Base-by-base conservation (phyloP, 1,140 invertebrate genomes). In the Elysia chlorotica region DNA sequence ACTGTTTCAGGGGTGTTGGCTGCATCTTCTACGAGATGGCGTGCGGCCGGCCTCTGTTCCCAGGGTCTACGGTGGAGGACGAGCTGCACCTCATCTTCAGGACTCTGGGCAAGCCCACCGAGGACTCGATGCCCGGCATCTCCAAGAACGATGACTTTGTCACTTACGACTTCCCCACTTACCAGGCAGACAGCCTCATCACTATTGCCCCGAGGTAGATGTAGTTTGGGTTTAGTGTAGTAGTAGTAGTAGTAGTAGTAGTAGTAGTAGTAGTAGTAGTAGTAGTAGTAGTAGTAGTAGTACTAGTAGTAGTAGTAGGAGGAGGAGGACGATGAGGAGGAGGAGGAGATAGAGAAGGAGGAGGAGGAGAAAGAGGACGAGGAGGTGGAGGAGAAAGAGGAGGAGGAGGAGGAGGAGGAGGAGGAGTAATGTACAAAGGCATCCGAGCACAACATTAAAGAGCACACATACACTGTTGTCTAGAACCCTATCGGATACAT, bases 21-120 rank as follows among this genome's bases (percentile, higher is more conserved):
- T 93, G 92, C 84, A 93, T 93, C 77, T 91, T 93, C 80, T 93
- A 89, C 82, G 92, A 93, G 83, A 93, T 93, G 92, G 89, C 90
- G 4, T 89, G 88, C 79, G 92, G 92, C 30, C 85, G 90, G 63
- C 91, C 92, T 33, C 82, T 93, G 66, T 93, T 93, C 81, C 92
- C 92, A 28, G 92, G 91, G 56, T 89, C 90, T 36, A 91, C 90
- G 2, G 90, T 91, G 2, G 90, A 92, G 70, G 91, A 93, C 78
- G 90, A 93, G 80, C 86, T 93, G 1, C 87, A 90, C 77, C 79
- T 84, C 57, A 86, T 86, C 63, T 86, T 86, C 73, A 86, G 85
- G 76, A 81, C 79, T 0, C 71, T 85, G 48, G 83, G 83, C n/a
- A 89, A 88, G 14, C 92, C 92, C 38, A 88, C 87, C 21, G 89